Conservation (phyloP, 2,113 vertebrate genomes). For the Calcarius ornatus region DNA sequence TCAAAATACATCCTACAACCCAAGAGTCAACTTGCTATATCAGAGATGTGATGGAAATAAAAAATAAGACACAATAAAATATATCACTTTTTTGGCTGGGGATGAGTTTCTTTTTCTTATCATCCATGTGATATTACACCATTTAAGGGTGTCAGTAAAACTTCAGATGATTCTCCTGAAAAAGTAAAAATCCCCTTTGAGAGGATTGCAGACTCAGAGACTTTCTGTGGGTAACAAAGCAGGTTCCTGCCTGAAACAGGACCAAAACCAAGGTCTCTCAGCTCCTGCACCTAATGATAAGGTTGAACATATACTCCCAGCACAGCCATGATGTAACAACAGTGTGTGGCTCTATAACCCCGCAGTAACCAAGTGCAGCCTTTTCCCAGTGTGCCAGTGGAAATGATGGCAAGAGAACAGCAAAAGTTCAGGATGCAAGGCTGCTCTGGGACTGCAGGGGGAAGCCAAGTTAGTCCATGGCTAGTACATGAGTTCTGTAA, state of each 20-base stretch:
- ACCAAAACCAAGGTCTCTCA: neutral
- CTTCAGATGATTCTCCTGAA: neutral
- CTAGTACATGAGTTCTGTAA: neutral
- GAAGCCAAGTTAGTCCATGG: rapidly evolving
- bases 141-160: neutral
- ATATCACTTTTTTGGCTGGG: neutral
- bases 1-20: neutral
- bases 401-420: neutral
- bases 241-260: neutral
- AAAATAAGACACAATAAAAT: neutral
- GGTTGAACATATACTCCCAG: neutral
- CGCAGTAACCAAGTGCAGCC: neutral
- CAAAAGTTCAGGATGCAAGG: neutral
- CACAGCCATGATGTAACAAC: rapidly evolving
- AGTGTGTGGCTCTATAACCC: neutral
- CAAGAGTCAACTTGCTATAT: neutral
- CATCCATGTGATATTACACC: neutral
- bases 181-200: neutral
- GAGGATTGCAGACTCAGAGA: neutral
- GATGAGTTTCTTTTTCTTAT: neutral
- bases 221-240: neutral
- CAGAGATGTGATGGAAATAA: neutral
- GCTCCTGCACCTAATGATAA: neutral
- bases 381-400: neutral
- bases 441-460: neutral